Percentiles rank a stretch among this genome's conserved stretches.
Evolutionary conservation across 2,888 invertebrate species (phyloP).

Genomic region (Actias luna): DNA sequence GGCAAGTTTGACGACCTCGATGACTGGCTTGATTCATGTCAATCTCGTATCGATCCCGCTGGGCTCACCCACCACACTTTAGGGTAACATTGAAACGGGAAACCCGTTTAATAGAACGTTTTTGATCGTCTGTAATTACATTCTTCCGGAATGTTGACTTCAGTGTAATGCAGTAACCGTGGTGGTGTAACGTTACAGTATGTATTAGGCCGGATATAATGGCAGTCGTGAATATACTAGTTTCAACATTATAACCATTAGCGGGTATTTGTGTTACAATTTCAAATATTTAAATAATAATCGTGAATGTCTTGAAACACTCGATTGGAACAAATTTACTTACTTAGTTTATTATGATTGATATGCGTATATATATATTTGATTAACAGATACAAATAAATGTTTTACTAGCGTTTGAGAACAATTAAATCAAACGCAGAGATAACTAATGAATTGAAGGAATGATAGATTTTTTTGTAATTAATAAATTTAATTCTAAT

Average conservation of each 20-base stretch:
- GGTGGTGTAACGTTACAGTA: not conserved
- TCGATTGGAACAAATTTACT: no score
- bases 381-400: no score
- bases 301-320: no score
- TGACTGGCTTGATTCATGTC: conserved; percentile 67
- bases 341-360: no score
- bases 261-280: no score
- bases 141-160: conserved; percentile 9
- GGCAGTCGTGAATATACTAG: not conserved
- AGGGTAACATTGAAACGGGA: conserved; percentile 14
- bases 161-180: not conserved
- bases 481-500: no score
- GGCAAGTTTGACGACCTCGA: conserved; percentile 64
- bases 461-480: no score
- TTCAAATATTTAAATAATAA: no score
- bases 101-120: conserved; percentile 13
- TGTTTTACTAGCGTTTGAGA: no score
- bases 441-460: no score
- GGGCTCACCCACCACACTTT: conserved; percentile 39
- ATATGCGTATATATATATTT: no score
- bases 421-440: no score
- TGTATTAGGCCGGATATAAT: not conserved
- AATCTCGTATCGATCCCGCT: conserved; percentile 58
- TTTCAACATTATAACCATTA: not conserved
- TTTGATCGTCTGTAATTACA: conserved; percentile 15